phyloP scores from a whole-genome alignment of 92 coral and sea anemone genomes.

The Zoanthus gigantus region DNA sequence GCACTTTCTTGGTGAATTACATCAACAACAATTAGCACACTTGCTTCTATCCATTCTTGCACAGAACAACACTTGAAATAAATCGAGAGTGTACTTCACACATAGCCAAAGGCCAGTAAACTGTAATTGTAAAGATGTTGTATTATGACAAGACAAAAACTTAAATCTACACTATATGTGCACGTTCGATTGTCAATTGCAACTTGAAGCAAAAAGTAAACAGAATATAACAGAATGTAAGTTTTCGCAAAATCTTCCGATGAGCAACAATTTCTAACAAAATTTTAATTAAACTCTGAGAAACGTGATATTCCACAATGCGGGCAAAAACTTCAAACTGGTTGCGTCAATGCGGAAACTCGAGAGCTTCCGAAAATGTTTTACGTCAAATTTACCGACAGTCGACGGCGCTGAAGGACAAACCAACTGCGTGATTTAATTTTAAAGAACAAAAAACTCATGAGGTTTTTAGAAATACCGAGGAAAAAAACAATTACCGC shows the following conservation, averaged over 20 bases:
- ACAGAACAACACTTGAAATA: not conserved
- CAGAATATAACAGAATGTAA: not conserved
- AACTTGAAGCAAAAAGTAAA: too few relatives aligned
- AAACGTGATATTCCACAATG: constrained; percentile 13
- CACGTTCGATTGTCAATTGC: too few relatives aligned
- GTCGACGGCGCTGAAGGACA: not conserved
- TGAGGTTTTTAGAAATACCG: not conserved
- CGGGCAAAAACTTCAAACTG: not conserved
- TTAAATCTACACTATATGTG: too few relatives aligned
- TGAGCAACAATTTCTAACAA: not conserved
- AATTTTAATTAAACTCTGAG: not conserved
- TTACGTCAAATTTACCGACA: constrained; percentile 19
- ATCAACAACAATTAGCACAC: not conserved
- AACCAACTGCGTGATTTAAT: not conserved
- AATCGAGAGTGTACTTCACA: not conserved
- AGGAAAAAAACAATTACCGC: not conserved
- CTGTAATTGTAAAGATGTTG: too few relatives aligned
- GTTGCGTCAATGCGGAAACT: constrained; percentile 30
- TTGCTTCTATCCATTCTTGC: not conserved
- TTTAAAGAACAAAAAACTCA: not conserved
- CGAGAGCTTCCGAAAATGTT: constrained; percentile 6
- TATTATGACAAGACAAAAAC: too few relatives aligned
- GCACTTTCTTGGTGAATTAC: not conserved
- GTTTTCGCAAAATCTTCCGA: not conserved
- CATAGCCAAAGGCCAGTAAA: not conserved